These are phyloP conservation scores for Pseudomyrmex sp. DNA, from an alignment of 1,140 invertebrate genomes.

Conservation along the genomic window DNA sequence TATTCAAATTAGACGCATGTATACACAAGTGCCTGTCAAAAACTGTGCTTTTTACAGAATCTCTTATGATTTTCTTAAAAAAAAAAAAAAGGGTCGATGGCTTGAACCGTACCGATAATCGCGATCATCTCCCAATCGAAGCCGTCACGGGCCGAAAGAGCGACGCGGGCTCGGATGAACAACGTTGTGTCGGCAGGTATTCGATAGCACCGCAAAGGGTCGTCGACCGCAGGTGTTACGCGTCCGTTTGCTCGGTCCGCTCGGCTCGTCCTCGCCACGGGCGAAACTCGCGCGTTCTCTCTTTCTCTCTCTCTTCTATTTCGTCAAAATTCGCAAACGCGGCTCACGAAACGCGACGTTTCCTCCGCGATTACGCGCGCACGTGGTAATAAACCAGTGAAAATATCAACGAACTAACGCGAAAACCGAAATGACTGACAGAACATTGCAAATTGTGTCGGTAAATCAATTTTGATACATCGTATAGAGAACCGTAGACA, in stretches of 20 bases:
- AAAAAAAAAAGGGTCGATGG: background rate
- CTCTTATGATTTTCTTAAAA: too few relatives aligned
- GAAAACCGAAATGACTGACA: too few relatives aligned
- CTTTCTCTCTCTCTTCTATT: conserved; percentile 63
- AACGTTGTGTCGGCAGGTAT: conserved; percentile 79
- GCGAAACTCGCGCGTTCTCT: conserved; percentile 68
- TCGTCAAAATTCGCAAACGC: conserved; percentile 63
- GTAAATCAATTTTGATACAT: too few relatives aligned
- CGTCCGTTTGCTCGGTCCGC: conserved; percentile 67
- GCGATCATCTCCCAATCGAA: conserved; percentile 35
- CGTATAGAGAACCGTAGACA: too few relatives aligned
- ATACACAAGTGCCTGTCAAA: too few relatives aligned
- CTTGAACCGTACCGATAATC: conserved; percentile 18
- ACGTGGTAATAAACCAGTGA: background rate
- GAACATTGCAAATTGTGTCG: too few relatives aligned
- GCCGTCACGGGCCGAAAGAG: conserved; percentile 65
- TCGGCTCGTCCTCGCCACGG: conserved; percentile 68
- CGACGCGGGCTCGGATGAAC: conserved; percentile 65
- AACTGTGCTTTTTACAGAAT: too few relatives aligned
- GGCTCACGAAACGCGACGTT: conserved; percentile 38
- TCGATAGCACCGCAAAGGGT: conserved; percentile 82
- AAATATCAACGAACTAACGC: background rate
- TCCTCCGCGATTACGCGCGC: conserved; percentile 25
- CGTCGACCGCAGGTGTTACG: conserved; percentile 84
- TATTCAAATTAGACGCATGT: too few relatives aligned